Base-by-base conservation (phyloP, 2,888 invertebrate genomes). In the Scotopteryx bipunctaria region DNA sequence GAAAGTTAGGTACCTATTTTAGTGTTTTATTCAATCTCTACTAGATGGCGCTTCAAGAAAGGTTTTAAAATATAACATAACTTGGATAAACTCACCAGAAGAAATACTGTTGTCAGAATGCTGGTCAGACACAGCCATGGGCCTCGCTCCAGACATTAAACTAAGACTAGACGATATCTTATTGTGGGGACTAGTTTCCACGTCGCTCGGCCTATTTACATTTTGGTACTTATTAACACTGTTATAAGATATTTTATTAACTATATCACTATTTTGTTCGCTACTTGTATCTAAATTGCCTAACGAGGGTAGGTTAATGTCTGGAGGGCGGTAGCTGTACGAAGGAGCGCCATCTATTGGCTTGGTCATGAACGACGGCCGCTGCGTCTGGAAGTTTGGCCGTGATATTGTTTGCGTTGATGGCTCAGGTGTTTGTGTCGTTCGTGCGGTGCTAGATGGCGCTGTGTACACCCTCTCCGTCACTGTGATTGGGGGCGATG, bases 151-250 rank as follows among this genome's bases (percentile, higher is more conserved):
- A 57, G 81, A 68, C 63, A 87, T 75, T 83, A 88, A 69, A 76
- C 85, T 90, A 89, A 85, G 91, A 91, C 91, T 91, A 91, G 91
- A 91, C 74, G 91, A 91, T 79, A 91, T 87, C 84, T 91, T 91
- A 79, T 91, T 91, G 73, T 89, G 83, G 73, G 87, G 91, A 91
- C 91, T 91, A 88, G 91, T 76, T 83, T 89, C 90, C 81, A 81
- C 77, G 71, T 82, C 85, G 70, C 74, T 84, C 74, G 89, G 89
- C 77, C 83, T 88, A 88, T 89, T 84, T 87, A 87, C 83, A 88
- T 86, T 89, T 88, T 90, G 90, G 84, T 89, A 88, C 80, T 87
- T 90, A 90, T 90, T 88, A 86, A 90, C 86, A 90, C 78, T 88
- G 87, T 80, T 88, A 88, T 88, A 89, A 66, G 83, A 76, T 85